Evolutionary conservation across 1,140 invertebrate species (phyloP), one percentile per base, ranked within the genome.

Genomic region (Drosophila sturtevanti): DNA sequence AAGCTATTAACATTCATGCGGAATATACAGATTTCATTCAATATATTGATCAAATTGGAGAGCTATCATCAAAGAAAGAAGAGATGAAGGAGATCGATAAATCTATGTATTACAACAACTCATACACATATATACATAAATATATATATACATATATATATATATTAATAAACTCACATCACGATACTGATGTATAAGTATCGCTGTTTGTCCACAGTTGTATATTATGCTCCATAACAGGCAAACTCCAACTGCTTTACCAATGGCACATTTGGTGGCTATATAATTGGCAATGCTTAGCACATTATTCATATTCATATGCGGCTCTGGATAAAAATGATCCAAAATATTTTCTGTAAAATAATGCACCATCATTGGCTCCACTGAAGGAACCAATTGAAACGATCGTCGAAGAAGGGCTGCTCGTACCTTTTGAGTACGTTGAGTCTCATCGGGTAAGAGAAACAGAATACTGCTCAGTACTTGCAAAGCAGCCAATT

Each of bases 331-430:
- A 0, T 38, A 16, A 31, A 68, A 73, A 55, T 60, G 21, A 0
- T 68, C 18, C n/a, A 73, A 34, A 21, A 73, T n/a, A 31, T 59
- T 27, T 9, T 52, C 16, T 14, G 60, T 68, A 1, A 68, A 59
- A 27, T 68, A 51, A 14, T 73, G 71, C n/a, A 73, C 41, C 35
- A 68, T 35, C 71, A 73, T 73, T 5, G 71, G 71, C 11, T 73
- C 71, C 12, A 73, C 34, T 6, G 71, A 41, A 7, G 54, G 16
- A 0, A 12, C 12, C 9, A 34, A 10, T 9, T 61, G 54, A 11
- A 54, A 68, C 9, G 22, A 18, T 9, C 51, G 55, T 2, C 55
- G n/a, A 11, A 64, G 12, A 10, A 73, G 60, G 0, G 22, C n/a
- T 3, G 24, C 22, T n/a, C 54, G 34, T 9, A 24, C 16, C 6